Percentiles rank a stretch among this genome's conserved stretches.
These are phyloP conservation scores for Harpalus rufipes DNA, from an alignment of 2,888 invertebrate genomes.

Conservation along the genomic window DNA sequence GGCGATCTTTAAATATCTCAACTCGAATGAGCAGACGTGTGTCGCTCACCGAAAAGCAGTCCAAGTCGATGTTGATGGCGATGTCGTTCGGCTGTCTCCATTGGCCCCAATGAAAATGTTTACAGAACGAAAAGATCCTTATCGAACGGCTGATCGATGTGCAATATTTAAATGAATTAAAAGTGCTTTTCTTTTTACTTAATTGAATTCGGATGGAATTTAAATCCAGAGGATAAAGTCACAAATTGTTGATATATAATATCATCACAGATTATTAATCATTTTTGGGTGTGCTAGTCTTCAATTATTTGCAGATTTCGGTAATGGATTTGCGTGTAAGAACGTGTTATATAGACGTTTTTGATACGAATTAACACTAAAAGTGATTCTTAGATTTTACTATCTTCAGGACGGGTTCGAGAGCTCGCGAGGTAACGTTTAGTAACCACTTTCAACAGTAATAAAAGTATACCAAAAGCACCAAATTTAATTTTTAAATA, in stretches of 20 bases:
- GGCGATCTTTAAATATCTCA: constrained; percentile 53
- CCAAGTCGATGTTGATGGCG: background rate
- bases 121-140: background rate
- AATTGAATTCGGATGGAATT: constrained; percentile 22
- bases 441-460: too few relatives aligned
- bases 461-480: too few relatives aligned
- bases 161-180: constrained; percentile 44
- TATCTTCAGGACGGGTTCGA: too few relatives aligned
- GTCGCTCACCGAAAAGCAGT: background rate
- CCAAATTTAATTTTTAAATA: too few relatives aligned
- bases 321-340: too few relatives aligned
- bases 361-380: too few relatives aligned
- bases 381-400: too few relatives aligned
- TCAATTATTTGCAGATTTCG: too few relatives aligned
- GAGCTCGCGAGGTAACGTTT: too few relatives aligned
- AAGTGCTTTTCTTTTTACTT: constrained; percentile 35
- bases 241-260: background rate
- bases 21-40: constrained; percentile 7
- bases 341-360: too few relatives aligned
- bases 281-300: too few relatives aligned
- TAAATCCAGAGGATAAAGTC: background rate
- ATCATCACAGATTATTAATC: too few relatives aligned
- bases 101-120: constrained; percentile 37
- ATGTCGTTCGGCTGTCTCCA: constrained; percentile 18
- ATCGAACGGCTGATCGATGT: constrained; percentile 20